These are phyloP conservation scores for Momotus momota DNA, from an alignment of 2,797 vertebrate species.

Conservation along the genomic window DNA sequence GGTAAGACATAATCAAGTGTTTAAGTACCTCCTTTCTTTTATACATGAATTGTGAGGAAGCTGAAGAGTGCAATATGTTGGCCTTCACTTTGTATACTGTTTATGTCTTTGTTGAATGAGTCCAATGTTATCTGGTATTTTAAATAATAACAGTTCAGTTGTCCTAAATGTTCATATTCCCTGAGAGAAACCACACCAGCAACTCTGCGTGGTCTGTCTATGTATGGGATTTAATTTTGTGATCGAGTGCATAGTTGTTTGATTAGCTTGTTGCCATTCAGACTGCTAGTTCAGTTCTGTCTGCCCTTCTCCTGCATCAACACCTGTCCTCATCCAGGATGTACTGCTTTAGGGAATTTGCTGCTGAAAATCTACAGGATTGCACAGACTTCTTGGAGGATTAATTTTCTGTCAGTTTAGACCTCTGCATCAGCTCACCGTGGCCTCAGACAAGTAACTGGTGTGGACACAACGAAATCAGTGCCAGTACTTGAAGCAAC, in stretches of 20 bases:
- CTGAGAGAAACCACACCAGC: neutral
- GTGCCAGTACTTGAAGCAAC: neutral
- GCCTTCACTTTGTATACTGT: neutral
- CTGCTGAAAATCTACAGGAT: neutral
- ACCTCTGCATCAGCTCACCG: neutral
- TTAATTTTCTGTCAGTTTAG: neutral
- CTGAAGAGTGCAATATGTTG: neutral
- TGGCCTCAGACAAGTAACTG: neutral
- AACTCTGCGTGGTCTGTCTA: neutral
- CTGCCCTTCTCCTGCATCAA: neutral
- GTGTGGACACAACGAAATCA: neutral
- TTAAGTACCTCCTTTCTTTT: neutral
- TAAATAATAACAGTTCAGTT: neutral
- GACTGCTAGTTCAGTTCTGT: neutral
- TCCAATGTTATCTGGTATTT: neutral
- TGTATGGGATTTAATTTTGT: neutral
- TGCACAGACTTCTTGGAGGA: neutral
- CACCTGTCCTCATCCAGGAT: neutral
- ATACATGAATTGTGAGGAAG: neutral
- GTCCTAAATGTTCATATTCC: neutral
- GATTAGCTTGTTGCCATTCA: neutral
- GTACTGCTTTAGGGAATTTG: neutral
- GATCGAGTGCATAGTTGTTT: neutral
- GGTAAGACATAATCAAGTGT: slow-evolving; percentile 53
- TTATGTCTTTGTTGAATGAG: neutral